Percentiles rank a stretch among this genome's conserved stretches.
Evolutionary conservation across 1,140 invertebrate species (phyloP).

Genomic region (Diorhabda carinulata): DNA sequence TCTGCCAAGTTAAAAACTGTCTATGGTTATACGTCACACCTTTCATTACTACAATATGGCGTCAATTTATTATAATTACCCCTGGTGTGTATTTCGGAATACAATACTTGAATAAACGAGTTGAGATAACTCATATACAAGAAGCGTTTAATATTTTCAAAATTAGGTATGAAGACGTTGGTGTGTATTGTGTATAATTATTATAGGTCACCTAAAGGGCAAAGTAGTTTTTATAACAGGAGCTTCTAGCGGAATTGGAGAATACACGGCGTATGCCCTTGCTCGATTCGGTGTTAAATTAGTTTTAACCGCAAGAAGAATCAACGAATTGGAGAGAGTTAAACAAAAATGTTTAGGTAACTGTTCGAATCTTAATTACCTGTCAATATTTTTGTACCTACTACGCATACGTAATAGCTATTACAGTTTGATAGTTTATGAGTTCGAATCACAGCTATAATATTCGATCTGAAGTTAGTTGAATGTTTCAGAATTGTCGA

Average conservation of each 20-base stretch:
- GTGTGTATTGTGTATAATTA: conserved; percentile 4
- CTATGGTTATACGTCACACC: neutral
- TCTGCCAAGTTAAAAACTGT: neutral
- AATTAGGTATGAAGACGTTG: conserved; percentile 3
- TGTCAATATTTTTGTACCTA: no score
- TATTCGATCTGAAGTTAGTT: neutral
- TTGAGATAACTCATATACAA: neutral
- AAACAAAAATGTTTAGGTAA: conserved; percentile 65
- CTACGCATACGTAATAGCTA: no score
- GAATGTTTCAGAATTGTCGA: conserved; percentile 45
- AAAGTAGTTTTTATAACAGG: conserved; percentile 89
- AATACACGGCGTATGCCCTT: conserved; percentile 67
- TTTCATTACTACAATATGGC: neutral
- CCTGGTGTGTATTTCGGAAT: no score
- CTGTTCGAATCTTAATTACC: no score
- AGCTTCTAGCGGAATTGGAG: conserved; percentile 86
- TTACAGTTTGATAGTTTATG: no score
- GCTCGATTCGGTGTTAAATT: conserved; percentile 68
- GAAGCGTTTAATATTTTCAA: conserved; percentile 9
- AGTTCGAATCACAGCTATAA: no score
- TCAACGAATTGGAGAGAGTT: conserved; percentile 69
- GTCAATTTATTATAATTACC: neutral
- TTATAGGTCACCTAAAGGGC: conserved; percentile 56
- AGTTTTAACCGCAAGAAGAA: conserved; percentile 71
- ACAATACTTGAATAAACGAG: no score